Evolutionary conservation across 2,797 vertebrate species (phyloP).

Genomic region (Rhynchonycteris naso): DNA sequence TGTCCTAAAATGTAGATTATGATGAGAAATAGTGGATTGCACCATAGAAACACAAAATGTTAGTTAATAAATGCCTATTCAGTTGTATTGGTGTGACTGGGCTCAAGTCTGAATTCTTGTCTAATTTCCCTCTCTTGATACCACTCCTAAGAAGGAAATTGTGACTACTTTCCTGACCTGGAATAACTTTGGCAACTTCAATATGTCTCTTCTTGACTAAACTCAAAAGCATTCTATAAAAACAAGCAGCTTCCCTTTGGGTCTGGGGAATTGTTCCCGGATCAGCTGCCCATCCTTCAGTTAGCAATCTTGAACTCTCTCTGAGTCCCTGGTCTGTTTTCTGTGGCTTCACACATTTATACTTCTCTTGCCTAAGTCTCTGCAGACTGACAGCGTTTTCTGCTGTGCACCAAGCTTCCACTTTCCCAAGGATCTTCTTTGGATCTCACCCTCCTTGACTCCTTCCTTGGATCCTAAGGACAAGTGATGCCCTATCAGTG

Average conservation of each 20-base stretch:
- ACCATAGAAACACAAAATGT: background rate
- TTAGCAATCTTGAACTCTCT: constrained; percentile 9
- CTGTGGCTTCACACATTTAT: background rate
- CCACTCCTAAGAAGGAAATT: background rate
- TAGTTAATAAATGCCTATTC: background rate
- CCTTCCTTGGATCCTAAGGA: background rate
- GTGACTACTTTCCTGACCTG: background rate
- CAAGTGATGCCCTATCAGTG: background rate
- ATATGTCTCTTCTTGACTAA: background rate
- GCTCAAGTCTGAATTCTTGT: background rate
- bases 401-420: background rate
- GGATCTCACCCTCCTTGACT: background rate
- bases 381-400: background rate
- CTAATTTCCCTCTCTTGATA: background rate
- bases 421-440: background rate
- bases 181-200: constrained; percentile 3
- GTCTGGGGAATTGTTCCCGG: background rate
- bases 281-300: background rate
- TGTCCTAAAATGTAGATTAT: background rate
- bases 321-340: background rate
- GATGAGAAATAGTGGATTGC: background rate
- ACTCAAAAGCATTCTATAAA: background rate
- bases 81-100: background rate
- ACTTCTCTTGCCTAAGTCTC: background rate
- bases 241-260: constrained; percentile 5